phyloP scores from a whole-genome alignment of 2,888 invertebrate species.

The Tetragonula carbonaria region DNA sequence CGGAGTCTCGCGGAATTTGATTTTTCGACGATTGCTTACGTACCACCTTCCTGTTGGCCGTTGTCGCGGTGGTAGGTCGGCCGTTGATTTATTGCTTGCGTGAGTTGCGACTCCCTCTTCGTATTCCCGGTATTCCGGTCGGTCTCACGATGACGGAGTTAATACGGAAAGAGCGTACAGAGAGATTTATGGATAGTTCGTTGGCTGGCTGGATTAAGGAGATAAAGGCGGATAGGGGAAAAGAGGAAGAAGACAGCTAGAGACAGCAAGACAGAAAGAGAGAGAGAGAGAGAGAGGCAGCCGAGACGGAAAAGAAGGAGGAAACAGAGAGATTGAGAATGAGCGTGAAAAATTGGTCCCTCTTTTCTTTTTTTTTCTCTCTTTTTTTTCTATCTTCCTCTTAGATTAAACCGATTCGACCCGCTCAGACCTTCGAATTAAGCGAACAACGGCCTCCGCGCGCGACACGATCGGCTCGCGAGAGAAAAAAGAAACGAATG shows the following conservation, averaged over 20 bases:
- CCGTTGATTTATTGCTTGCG: conserved; percentile 76
- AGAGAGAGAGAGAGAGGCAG: conserved; percentile 9
- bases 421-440: conserved; percentile 45
- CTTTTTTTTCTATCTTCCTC: conserved; percentile 36
- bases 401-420: conserved; percentile 62
- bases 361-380: conserved; percentile 41
- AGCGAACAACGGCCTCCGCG: conserved; percentile 42
- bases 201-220: conserved; percentile 60
- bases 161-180: conserved; percentile 65
- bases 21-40: conserved; percentile 14
- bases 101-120: conserved; percentile 67
- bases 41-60: conserved; percentile 8
- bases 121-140: conserved; percentile 58
- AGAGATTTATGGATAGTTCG: conserved; percentile 63
- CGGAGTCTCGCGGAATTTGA: conserved; percentile 63
- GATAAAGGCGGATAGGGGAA: conserved; percentile 53
- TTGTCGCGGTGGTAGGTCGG: conserved; percentile 45
- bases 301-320: conserved; percentile 29
- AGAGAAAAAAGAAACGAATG: not conserved
- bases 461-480: conserved; percentile 15
- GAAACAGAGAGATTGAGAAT: conserved; percentile 53
- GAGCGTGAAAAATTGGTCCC: conserved; percentile 79
- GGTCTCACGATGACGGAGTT: conserved; percentile 65
- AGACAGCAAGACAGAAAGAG: conserved; percentile 16
- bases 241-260: conserved; percentile 20